Base-by-base conservation (phyloP, 2,113 vertebrate species). In the Thamnophis sirtalis region DNA sequence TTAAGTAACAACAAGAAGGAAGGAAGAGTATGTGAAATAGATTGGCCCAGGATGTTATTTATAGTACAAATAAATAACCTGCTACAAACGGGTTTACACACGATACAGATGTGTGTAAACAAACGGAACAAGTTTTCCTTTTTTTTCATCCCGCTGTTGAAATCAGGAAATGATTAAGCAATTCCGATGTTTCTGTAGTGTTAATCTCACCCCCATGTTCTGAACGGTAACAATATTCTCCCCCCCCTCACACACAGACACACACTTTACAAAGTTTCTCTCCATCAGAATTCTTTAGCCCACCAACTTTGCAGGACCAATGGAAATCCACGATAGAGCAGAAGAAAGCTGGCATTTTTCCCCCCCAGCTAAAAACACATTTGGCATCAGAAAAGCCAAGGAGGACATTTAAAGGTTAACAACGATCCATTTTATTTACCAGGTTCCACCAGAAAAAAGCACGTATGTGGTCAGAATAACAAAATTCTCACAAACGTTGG, bases 31-130 rank as follows among this genome's bases (percentile, higher is more conserved):
- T 96, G 90, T 89, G 90, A 95, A 95, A 88, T 93, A 96, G 94
- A 93, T 96, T 95, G 94, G 89, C 95, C 91, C 19, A 88, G 91
- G 91, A 60, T 91, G 63, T 90, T 96, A 95, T 96, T 96, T 96
- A 95, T 89, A 89, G 3, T 92, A 84, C 91, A 60, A 94, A 91
- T 53, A 0, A 3, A 93, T 93, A 93, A 93, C 93, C 89, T 0
- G 84, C 94, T 94, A 96, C 91, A 94, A 96, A 93, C 89, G 0
- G 93, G 84, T 58, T 91, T 89, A 55, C 3, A 93, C 87, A 6
- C 87, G 63, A 86, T 94, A 80, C 68, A 33, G 68, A 73, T 38
- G n/a, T 38, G n/a, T 73, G n/a, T 73, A 73, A 33, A 73, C n/a
- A 38, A 73, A 38, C 7, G 15, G n/a, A 38, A 17, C 33, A 15